Percentiles rank a stretch among this genome's conserved stretches.
These are phyloP conservation scores for Thunnus maccoyii DNA, from an alignment of 2,113 vertebrate genomes.

Conservation along the genomic window DNA sequence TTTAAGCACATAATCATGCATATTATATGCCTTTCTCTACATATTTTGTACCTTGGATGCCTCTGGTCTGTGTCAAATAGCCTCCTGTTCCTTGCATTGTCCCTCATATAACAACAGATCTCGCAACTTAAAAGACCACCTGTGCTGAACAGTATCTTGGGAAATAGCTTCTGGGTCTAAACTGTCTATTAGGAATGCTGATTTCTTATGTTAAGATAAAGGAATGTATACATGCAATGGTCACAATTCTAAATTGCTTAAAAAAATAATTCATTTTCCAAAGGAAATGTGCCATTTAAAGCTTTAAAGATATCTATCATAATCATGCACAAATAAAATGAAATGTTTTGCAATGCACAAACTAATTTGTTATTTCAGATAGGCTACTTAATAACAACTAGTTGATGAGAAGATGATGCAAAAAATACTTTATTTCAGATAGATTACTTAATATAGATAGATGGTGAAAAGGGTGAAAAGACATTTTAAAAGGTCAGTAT, in stretches of 20 bases:
- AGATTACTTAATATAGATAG: background rate
- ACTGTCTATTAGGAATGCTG: background rate
- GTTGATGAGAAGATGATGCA: constrained; percentile 1
- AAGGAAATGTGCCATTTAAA: constrained; percentile 63
- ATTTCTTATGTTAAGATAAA: constrained; percentile 10
- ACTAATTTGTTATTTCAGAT: background rate
- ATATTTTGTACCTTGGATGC: constrained; percentile 31
- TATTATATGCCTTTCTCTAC: constrained; percentile 36
- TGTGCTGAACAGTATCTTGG: constrained; percentile 29
- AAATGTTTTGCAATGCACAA: background rate
- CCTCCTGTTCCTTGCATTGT: background rate
- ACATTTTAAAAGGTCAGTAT: constrained; percentile 36
- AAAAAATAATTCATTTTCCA: constrained; percentile 17
- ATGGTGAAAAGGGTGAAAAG: background rate
- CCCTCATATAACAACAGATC: background rate
- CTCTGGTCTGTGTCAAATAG: constrained; percentile 50
- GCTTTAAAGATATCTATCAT: constrained; percentile 40
- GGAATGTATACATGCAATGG: background rate
- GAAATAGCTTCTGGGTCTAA: background rate
- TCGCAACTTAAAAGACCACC: background rate
- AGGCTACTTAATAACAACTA: background rate
- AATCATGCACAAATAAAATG: constrained; percentile 13
- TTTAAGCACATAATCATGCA: constrained; percentile 36
- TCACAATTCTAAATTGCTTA: constrained; percentile 6
- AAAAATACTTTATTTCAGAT: background rate